Evolutionary conservation across 2,888 invertebrate species (phyloP).

Genomic region (Tricholauxania praeusta): DNA sequence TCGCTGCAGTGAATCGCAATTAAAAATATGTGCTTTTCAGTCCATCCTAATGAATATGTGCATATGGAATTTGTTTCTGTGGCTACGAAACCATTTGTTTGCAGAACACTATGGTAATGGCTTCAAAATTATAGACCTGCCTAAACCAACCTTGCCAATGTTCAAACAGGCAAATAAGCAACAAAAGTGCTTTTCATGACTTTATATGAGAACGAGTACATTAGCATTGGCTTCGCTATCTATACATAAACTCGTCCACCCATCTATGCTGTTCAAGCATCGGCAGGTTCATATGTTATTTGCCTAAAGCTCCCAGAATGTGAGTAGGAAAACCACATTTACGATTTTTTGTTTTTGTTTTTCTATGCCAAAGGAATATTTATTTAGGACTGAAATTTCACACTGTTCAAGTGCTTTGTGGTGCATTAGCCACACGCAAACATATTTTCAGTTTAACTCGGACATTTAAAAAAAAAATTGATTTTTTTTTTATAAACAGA

Average conservation of each 20-base stretch:
- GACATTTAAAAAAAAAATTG: no score
- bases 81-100: slow-evolving; percentile 17
- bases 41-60: no score
- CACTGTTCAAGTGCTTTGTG: slow-evolving; percentile 17
- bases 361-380: slow-evolving; percentile 5
- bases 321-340: slow-evolving; percentile 14
- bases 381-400: slow-evolving; percentile 20
- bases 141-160: not conserved
- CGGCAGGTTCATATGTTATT: slow-evolving; percentile 3
- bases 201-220: no score
- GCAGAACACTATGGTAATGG: slow-evolving; percentile 26
- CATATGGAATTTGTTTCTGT: not conserved
- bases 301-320: slow-evolving; percentile 7
- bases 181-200: slow-evolving; percentile 2
- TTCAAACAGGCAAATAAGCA: slow-evolving; percentile 15
- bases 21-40: no score
- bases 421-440: slow-evolving; percentile 1
- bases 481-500: no score
- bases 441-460: no score
- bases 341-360: not conserved
- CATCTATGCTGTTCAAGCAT: no score
- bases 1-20: no score
- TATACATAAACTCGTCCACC: no score
- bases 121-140: slow-evolving; percentile 20
- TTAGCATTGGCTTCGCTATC: no score